Conservation (phyloP, 2,113 vertebrate species). For the Urocolius indicus region DNA sequence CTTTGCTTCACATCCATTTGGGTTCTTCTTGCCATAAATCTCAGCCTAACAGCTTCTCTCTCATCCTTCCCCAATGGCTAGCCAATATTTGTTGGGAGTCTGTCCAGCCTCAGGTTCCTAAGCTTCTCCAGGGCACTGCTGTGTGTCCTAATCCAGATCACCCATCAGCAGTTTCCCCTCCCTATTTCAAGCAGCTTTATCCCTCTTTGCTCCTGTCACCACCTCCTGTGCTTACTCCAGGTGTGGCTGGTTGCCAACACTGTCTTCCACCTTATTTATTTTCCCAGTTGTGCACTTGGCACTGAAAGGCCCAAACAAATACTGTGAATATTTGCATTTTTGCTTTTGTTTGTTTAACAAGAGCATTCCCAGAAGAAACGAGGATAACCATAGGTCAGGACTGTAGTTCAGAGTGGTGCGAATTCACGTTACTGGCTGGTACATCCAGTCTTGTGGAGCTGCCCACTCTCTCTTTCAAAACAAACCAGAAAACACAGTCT, state of each 20-base stretch:
- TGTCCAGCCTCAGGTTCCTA: neutral
- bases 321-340: constrained; percentile 4
- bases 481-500: neutral
- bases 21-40: neutral
- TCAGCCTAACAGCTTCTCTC: neutral
- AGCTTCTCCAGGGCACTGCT: neutral
- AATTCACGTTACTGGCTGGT: neutral
- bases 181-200: neutral
- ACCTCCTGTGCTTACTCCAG: neutral
- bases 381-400: neutral
- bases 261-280: neutral
- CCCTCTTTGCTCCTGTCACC: neutral
- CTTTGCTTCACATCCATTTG: neutral
- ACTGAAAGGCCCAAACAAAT: neutral
- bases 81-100: neutral
- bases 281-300: neutral
- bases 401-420: neutral
- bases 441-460: neutral
- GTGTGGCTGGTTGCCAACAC: neutral
- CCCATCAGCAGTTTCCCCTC: neutral
- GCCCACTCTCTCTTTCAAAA: neutral
- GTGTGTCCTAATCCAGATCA: neutral
- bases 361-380: neutral
- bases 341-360: neutral
- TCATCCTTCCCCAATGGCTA: neutral